Conservation (phyloP, 2,797 vertebrate species). For the Mareca strepera region DNA sequence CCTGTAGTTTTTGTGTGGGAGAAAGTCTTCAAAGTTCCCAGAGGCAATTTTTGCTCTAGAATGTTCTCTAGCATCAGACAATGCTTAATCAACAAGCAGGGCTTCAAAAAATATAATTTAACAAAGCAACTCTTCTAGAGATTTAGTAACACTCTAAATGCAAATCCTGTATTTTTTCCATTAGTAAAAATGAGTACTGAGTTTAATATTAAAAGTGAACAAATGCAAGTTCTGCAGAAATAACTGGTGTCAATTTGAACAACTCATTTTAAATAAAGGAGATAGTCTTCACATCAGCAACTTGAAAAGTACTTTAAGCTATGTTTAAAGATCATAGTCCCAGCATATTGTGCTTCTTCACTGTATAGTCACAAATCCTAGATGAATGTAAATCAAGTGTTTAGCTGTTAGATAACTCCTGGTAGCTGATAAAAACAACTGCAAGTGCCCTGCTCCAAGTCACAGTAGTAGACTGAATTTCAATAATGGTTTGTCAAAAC, state of each 20-base stretch:
- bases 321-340: neutral
- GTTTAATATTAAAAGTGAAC: neutral
- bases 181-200: neutral
- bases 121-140: neutral
- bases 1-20: neutral
- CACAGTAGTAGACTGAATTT: neutral
- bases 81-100: neutral
- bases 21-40: neutral
- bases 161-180: neutral
- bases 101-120: neutral
- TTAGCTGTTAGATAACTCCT: neutral
- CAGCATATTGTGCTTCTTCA: neutral
- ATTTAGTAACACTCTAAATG: neutral
- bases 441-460: neutral
- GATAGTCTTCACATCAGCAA: neutral
- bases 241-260: neutral
- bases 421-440: neutral
- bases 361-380: neutral
- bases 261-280: rapidly evolving
- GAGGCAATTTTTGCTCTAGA: neutral
- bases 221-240: neutral
- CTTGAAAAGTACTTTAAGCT: neutral
- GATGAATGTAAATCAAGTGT: neutral
- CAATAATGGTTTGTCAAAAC: neutral
- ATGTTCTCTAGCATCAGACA: neutral